A percentile compares a stretch with the other conserved stretches of the same genome.
These are phyloP conservation scores for Otus sunia DNA, from an alignment of 2,113 vertebrate species.

Conservation along the genomic window DNA sequence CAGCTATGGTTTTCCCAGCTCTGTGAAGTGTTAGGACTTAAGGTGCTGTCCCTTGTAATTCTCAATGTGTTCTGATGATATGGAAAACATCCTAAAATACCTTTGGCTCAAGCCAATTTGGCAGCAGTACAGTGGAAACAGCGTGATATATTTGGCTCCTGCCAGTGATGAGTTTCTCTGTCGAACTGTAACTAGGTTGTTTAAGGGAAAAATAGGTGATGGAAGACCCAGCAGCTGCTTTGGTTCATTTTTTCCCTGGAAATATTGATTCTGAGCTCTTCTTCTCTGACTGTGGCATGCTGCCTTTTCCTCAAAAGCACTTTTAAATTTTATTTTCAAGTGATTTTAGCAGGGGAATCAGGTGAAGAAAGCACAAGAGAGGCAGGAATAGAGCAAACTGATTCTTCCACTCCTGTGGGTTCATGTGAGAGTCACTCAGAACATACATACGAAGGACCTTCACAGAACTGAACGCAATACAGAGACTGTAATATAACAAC, in stretches of 20 bases:
- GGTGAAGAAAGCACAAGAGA: not conserved
- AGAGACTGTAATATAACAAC: not conserved
- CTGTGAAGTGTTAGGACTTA: not conserved
- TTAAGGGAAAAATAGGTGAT: not conserved
- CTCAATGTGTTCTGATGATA: not conserved
- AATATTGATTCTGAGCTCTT: not conserved
- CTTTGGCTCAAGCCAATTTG: not conserved
- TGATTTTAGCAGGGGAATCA: not conserved
- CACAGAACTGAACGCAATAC: not conserved
- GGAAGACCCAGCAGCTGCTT: not conserved
- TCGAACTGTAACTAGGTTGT: not conserved
- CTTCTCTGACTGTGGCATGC: not conserved
- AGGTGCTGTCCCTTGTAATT: not conserved
- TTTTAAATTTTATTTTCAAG: not conserved
- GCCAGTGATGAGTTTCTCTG: not conserved
- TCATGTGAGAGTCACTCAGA: not conserved
- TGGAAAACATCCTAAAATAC: conserved; percentile 26
- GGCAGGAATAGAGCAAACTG: not conserved
- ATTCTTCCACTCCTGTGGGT: not conserved
- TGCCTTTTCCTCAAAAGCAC: not conserved
- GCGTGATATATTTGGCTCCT: not conserved
- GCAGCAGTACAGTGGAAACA: conserved; percentile 29
- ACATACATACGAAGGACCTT: not conserved
- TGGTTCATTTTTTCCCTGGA: not conserved
- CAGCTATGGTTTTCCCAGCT: not conserved